Evolutionary conservation across 2,797 vertebrate species (phyloP), one percentile per base, ranked within the genome.

Genomic region (Tapirus indicus): DNA sequence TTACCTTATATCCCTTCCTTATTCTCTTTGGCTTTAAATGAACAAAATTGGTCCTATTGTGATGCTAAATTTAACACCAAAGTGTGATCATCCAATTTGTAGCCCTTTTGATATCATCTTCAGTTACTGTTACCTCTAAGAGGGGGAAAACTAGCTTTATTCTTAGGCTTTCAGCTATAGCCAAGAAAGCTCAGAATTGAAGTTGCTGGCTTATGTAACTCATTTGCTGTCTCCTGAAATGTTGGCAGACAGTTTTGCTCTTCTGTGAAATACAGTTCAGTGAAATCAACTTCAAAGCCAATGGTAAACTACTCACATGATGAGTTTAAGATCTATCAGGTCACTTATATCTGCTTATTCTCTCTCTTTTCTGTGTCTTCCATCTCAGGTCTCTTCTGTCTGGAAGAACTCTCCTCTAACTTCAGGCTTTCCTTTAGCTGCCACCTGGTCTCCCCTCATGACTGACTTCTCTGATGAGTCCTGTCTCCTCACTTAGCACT

Each of bases 61-160:
- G 35, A 62, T n/a, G n/a, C 6, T 21, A 18, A 49, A 25, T 52
- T 79, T 41, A 69, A 44, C 18, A 62, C 64, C 47, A 71, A 66
- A 62, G 20, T 5, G 4, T 20, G 25, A 23, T 25, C 29, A 4
- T 47, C 20, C 52, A 16, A 0, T 17, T 23, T n/a, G 0, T 3
- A 25, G 58, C 75, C 54, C 52, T n/a, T 58, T 41, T 2, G 12
- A 6, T 10, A 4, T 54, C 7, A 2, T n/a, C 49, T 23, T n/a
- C 18, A 25, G 5, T 66, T 5, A 17, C 58, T 25, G 3, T 44
- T 1, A 1, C 11, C 38, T 56, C 74, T 17, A 4, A 38, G 35
- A 52, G 54, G n/a, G n/a, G 64, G 13, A 23, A 16, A 29, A 2
- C 49, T 16, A 7, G 38, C 17, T 52, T 11, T 29, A 6, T 21